A percentile compares a stretch with the other conserved stretches of the same genome.
Evolutionary conservation across 2,113 vertebrate species (phyloP).

Genomic region (Oxyruncus cristatus): DNA sequence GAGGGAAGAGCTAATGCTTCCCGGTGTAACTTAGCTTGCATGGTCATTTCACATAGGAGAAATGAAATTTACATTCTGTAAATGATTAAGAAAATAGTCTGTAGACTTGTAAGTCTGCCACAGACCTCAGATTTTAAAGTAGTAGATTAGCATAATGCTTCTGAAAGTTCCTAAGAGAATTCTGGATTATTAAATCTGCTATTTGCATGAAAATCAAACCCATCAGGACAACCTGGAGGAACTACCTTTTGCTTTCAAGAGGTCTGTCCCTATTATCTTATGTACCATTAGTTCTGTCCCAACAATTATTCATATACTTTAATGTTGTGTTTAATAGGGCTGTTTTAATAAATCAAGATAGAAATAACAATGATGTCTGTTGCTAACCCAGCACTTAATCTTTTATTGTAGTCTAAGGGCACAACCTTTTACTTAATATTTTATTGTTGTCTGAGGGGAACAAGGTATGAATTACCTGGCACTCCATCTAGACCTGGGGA

Average conservation of each 20-base stretch:
- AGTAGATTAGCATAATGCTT: not conserved
- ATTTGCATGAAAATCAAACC: not conserved
- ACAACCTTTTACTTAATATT: not conserved
- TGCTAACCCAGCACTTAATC: not conserved
- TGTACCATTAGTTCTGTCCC: not conserved
- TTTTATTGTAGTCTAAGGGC: not conserved
- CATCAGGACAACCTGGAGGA: not conserved
- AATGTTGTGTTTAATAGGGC: not conserved
- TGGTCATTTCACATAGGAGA: not conserved
- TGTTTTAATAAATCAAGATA: not conserved
- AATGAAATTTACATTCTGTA: too few relatives aligned
- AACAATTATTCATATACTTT: not conserved
- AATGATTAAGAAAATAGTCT: not conserved
- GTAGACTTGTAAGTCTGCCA: not conserved
- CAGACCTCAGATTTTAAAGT: not conserved
- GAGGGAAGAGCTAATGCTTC: not conserved
- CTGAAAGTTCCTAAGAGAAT: not conserved
- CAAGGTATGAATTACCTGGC: constrained; percentile 75
- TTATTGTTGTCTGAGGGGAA: not conserved
- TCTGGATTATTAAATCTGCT: not conserved
- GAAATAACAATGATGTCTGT: not conserved
- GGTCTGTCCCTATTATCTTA: not conserved
- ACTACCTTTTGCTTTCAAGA: not conserved
- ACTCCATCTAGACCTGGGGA: constrained; percentile 77
- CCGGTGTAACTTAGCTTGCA: not conserved